Percentiles rank a stretch among this genome's conserved stretches.
These are phyloP conservation scores for Medauroidea extradentata DNA, from an alignment of 1,140 invertebrate genomes.

Conservation along the genomic window DNA sequence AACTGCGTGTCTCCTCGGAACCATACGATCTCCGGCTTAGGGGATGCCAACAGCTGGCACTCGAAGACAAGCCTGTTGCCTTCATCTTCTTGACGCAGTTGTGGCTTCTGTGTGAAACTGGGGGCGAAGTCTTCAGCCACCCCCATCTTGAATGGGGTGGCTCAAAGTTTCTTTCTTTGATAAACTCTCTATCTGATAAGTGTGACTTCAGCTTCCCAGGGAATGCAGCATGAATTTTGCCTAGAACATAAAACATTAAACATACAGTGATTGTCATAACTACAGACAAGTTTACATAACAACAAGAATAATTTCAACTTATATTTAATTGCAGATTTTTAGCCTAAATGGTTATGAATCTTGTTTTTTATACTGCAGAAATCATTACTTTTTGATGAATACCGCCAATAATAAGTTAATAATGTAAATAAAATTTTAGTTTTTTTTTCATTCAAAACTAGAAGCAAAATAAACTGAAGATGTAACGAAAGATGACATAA, in stretches of 20 bases:
- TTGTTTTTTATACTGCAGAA: too few species aligned
- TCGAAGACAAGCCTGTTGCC: conserved; percentile 94
- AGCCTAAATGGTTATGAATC: too few species aligned
- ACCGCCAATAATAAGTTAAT: too few species aligned
- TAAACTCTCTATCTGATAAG: neutral
- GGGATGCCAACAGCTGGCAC: conserved; percentile 82
- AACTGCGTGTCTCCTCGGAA: conserved; percentile 81
- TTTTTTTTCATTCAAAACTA: too few species aligned
- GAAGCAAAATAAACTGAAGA: too few species aligned
- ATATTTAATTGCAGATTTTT: too few species aligned
- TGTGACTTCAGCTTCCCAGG: neutral
- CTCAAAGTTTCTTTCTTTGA: neutral
- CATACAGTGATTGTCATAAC: neutral
- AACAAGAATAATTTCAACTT: neutral
- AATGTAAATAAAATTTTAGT: too few species aligned
- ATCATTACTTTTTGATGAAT: too few species aligned
- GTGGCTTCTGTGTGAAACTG: conserved; percentile 95
- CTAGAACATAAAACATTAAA: neutral
- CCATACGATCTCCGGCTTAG: conserved; percentile 89
- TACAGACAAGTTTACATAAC: neutral
- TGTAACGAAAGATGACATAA: too few species aligned
- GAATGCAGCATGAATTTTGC: neutral
- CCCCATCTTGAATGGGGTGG: conserved; percentile 52
- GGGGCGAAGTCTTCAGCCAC: conserved; percentile 91
- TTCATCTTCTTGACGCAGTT: conserved; percentile 91